A percentile compares a stretch with the other conserved stretches of the same genome.
These are phyloP conservation scores for Amazona vittata DNA, from an alignment of 2,113 vertebrate species.

Conservation along the genomic window DNA sequence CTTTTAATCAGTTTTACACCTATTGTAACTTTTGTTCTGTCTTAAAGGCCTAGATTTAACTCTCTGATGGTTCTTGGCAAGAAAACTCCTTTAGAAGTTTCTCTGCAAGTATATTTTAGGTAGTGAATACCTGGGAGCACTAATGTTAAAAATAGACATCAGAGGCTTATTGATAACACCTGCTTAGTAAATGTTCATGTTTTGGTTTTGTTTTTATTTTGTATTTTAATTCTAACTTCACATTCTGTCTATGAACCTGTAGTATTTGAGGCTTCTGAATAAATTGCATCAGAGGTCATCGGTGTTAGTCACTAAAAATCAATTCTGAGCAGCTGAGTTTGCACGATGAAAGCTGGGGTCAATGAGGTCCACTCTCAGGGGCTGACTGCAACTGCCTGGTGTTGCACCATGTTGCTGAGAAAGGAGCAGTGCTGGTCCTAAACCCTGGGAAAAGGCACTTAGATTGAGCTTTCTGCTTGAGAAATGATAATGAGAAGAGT, in stretches of 20 bases:
- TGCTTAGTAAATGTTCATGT: not conserved
- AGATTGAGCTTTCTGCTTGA: not conserved
- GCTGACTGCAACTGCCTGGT: not conserved
- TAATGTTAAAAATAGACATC: not conserved
- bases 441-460: not conserved
- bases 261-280: not conserved
- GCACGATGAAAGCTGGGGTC: not conserved
- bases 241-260: not conserved
- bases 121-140: not conserved
- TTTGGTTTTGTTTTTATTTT: not conserved
- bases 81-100: not conserved
- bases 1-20: not conserved
- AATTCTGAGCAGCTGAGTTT: not conserved
- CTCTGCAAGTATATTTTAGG: not conserved
- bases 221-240: not conserved
- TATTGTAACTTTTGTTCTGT: not conserved
- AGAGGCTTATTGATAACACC: not conserved
- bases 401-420: rapidly evolving
- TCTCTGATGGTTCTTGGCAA: not conserved
- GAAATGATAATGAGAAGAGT: not conserved
- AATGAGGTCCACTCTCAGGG: not conserved
- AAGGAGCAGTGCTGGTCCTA: not conserved
- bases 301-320: not conserved
- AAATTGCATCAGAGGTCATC: not conserved
- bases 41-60: not conserved